Conservation (phyloP, 1,140 invertebrate species). For the Philotrypesis tridentata region DNA sequence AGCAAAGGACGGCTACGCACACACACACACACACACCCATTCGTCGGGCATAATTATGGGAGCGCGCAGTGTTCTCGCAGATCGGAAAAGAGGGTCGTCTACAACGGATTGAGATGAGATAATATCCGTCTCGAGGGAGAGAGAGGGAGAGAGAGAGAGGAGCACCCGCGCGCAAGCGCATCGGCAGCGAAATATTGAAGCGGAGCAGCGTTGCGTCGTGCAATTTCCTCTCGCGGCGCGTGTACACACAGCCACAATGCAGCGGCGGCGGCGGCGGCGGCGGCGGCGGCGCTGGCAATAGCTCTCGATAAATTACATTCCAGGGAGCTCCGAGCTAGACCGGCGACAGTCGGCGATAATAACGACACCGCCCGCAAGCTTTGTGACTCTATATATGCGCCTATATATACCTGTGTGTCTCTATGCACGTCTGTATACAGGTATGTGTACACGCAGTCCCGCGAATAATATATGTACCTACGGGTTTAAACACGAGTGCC, state of each 20-base stretch:
- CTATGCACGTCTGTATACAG: neutral
- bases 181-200: slow-evolving; percentile 57
- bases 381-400: neutral
- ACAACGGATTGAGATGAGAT: slow-evolving; percentile 57
- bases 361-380: slow-evolving; percentile 32
- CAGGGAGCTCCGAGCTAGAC: neutral
- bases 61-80: neutral
- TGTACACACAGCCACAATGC: slow-evolving; percentile 3
- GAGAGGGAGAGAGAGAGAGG: too few species aligned
- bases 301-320: slow-evolving; percentile 55
- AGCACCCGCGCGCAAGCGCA: slow-evolving; percentile 49
- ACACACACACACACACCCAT: too few species aligned
- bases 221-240: slow-evolving; percentile 55
- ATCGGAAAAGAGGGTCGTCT: neutral
- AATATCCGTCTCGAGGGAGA: too few species aligned
- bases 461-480: too few species aligned
- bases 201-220: slow-evolving; percentile 52
- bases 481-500: too few species aligned
- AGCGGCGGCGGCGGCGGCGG: too few species aligned
- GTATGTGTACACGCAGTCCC: neutral
- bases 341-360: slow-evolving; percentile 54
- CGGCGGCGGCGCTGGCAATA: slow-evolving; percentile 52
- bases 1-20: too few species aligned
- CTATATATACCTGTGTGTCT: too few species aligned
- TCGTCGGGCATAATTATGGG: neutral